Base-by-base conservation (phyloP, 2,888 invertebrate species). In the Melinopterus prodromus region DNA sequence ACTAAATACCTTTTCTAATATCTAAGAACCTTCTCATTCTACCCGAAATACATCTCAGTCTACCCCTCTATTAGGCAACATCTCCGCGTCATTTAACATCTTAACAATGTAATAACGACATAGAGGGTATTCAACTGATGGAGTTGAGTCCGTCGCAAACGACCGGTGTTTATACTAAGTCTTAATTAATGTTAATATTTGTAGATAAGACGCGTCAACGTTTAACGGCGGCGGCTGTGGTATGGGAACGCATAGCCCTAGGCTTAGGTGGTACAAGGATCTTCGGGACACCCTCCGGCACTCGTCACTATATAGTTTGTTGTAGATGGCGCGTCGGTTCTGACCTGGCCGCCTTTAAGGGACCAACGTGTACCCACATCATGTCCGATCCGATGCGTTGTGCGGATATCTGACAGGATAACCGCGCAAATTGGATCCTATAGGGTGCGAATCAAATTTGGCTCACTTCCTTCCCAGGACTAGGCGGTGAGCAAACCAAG, bases 181-280 rank as follows among this genome's bases (percentile, higher is more conserved):
- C 77, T 77, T 77, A 77, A 77, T 77, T 77, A 77, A 77, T 69
- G 69, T 77, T 77, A 77, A 77, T 77, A 77, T 77, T 77, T 35
- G n/a, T 74, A 74, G 74, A 74, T 74, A 74, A 74, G 74, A 4
- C 53, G 53, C 53, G 53, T 26, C 3, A 26, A 26, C 26, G 26
- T 53, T 2, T 53, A 53, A 53, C 53, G 53, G 53, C 2, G 53
- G 53, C 12, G 53, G 53, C 53, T 53, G 53, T 7, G 53, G 12
- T 53, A 6, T 7, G 5, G 12, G 1, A 53, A 53, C 53, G 53
- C 53, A 35, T 26, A 15, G 71, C 35, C 16, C 15, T 12, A 71
- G 16, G 71, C 71, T n/a, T 35, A 16, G 71, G 35, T 26, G n/a
- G 71, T 2, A 6, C 26, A 15, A 26, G 16, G 71, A 71, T 3